Percentiles rank a stretch among this genome's conserved stretches.
These are phyloP conservation scores for Parnassius glacialis DNA, from an alignment of 2,888 invertebrate genomes.

Conservation along the genomic window DNA sequence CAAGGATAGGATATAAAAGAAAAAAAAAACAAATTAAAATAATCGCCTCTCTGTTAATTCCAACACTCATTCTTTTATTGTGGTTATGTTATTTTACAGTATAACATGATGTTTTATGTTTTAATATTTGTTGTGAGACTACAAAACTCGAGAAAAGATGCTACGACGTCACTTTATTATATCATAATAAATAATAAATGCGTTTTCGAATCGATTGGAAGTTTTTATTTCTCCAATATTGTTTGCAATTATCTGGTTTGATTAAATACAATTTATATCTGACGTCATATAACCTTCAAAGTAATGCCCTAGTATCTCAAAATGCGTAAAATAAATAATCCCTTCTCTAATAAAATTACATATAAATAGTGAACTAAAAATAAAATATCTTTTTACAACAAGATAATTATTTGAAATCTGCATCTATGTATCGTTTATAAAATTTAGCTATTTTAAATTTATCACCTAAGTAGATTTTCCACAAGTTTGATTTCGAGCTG, in stretches of 20 bases:
- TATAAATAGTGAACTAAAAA: slow-evolving; percentile 72
- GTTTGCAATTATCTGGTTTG: not conserved
- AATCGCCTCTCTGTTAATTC: slow-evolving; percentile 79
- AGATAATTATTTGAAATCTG: slow-evolving; percentile 38
- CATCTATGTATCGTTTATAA: not conserved
- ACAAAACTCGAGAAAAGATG: slow-evolving; percentile 51
- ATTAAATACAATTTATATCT: slow-evolving; percentile 27
- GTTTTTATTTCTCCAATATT: not conserved
- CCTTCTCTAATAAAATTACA: slow-evolving; percentile 67
- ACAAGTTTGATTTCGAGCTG: too few species aligned
- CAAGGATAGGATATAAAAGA: slow-evolving; percentile 52
- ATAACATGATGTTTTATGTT: slow-evolving; percentile 54
- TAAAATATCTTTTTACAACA: slow-evolving; percentile 70
- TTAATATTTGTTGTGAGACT: slow-evolving; percentile 82
- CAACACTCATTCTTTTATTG: slow-evolving; percentile 81
- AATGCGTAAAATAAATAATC: slow-evolving; percentile 70
- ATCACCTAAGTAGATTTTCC: slow-evolving; percentile 7
- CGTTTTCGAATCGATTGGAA: too few species aligned
- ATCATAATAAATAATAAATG: not conserved
- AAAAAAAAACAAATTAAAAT: slow-evolving; percentile 67
- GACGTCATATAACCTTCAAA: slow-evolving; percentile 54
- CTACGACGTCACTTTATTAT: slow-evolving; percentile 45
- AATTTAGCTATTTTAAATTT: not conserved
- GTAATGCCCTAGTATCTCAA: slow-evolving; percentile 57
- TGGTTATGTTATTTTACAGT: slow-evolving; percentile 71